These are phyloP conservation scores for Sakesphorus luctuosus DNA, from an alignment of 2,113 vertebrate genomes.

Conservation along the genomic window DNA sequence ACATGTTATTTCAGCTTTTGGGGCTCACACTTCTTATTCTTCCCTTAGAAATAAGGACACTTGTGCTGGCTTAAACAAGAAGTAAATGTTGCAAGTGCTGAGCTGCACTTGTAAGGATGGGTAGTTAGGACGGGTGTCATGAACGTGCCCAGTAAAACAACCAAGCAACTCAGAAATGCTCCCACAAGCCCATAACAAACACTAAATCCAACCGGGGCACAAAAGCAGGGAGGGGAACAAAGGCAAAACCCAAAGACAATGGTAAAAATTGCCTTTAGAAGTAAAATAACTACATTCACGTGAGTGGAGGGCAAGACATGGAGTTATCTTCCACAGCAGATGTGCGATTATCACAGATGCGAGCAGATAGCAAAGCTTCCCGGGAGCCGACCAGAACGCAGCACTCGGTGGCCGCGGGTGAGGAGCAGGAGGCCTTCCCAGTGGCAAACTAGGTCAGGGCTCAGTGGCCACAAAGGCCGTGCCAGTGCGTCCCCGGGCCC, in stretches of 20 bases:
- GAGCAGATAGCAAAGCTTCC: not conserved
- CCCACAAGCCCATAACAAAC: accelerated
- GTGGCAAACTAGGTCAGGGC: not conserved
- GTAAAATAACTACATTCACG: accelerated
- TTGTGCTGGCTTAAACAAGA: not conserved
- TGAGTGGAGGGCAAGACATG: not conserved
- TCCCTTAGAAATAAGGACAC: not conserved
- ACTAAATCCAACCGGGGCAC: not conserved
- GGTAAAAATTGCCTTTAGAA: not conserved
- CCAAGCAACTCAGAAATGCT: accelerated
- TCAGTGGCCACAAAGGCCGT: accelerated
- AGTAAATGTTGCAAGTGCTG: not conserved
- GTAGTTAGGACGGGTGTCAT: too few relatives aligned
- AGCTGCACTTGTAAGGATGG: accelerated
- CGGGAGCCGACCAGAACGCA: accelerated
- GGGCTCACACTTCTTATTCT: not conserved
- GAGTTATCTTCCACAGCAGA: not conserved
- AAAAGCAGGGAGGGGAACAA: not conserved
- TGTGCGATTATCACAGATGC: accelerated
- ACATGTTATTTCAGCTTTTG: not conserved
- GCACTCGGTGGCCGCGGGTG: accelerated
- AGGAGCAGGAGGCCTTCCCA: not conserved
- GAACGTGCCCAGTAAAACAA: not conserved
- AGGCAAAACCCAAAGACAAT: not conserved
- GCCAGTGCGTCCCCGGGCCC: accelerated